phyloP scores from a whole-genome alignment of 2,797 vertebrate species.

The Staurois parvus region DNA sequence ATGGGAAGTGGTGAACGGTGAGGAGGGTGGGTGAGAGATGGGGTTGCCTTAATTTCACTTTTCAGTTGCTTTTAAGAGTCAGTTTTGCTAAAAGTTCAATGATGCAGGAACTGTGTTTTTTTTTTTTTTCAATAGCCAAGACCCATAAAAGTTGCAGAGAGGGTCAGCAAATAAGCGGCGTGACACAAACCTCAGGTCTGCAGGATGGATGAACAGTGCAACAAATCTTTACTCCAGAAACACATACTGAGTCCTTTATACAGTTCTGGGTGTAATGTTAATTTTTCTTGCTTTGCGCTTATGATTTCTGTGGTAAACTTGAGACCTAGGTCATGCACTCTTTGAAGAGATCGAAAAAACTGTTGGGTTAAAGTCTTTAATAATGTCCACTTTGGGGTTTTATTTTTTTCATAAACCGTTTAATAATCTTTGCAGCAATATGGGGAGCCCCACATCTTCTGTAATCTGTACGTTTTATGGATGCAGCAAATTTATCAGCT shows the following conservation, averaged over 20 bases:
- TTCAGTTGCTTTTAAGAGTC: constrained; percentile 37
- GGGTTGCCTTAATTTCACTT: constrained; percentile 15
- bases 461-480: background rate
- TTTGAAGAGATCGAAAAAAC: background rate
- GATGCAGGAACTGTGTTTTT: background rate
- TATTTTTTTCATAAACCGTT: background rate
- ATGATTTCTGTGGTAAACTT: background rate
- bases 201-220: background rate
- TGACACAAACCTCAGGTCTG: constrained; percentile 34
- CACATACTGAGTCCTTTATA: background rate
- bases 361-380: background rate
- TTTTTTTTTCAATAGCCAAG: background rate
- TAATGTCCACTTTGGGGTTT: background rate
- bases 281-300: background rate
- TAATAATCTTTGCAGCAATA: background rate
- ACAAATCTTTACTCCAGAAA: background rate
- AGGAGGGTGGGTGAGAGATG: constrained; percentile 57
- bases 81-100: constrained; percentile 35
- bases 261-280: background rate
- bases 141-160: background rate
- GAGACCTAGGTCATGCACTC: background rate
- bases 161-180: background rate
- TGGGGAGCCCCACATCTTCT: background rate
- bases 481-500: background rate
- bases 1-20: constrained; percentile 56